Conservation (phyloP, 2,113 vertebrate genomes). For the Saimiri boliviensis region DNA sequence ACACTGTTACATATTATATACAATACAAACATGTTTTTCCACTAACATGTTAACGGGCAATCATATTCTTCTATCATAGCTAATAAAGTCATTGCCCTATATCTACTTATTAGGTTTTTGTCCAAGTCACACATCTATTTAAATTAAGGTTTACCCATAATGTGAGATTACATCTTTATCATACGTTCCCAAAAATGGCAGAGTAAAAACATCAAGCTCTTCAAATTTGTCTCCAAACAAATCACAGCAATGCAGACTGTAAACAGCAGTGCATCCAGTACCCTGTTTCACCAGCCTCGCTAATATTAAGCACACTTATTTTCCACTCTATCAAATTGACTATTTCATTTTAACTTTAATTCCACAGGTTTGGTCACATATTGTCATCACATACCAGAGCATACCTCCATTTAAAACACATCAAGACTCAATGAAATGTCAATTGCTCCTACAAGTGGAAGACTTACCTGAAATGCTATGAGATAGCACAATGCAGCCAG, state of each 20-base stretch:
- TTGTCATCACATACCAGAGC: background rate
- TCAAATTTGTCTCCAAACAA: background rate
- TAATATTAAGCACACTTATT: background rate
- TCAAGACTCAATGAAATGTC: background rate
- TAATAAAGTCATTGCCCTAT: background rate
- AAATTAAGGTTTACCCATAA: conserved; percentile 17
- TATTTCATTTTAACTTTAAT: conserved; percentile 16
- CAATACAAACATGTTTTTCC: background rate
- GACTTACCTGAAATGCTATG: conserved; percentile 92
- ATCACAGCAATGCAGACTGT: background rate
- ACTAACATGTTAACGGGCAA: background rate
- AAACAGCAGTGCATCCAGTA: background rate
- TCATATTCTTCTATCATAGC: background rate
- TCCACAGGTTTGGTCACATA: background rate
- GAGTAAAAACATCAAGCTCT: conserved; percentile 17
- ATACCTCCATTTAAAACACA: background rate
- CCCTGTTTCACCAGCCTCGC: background rate
- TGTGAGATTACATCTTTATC: conserved; percentile 16
- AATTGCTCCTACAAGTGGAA: background rate
- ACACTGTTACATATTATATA: background rate
- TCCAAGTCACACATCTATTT: background rate
- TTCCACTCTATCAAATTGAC: background rate
- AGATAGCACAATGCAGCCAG: conserved; percentile 93
- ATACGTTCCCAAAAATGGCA: background rate
- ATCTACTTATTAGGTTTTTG: background rate